A percentile compares a stretch with the other conserved stretches of the same genome.
phyloP scores from a whole-genome alignment of 2,797 vertebrate species.

The Eurystomus glaucurus region DNA sequence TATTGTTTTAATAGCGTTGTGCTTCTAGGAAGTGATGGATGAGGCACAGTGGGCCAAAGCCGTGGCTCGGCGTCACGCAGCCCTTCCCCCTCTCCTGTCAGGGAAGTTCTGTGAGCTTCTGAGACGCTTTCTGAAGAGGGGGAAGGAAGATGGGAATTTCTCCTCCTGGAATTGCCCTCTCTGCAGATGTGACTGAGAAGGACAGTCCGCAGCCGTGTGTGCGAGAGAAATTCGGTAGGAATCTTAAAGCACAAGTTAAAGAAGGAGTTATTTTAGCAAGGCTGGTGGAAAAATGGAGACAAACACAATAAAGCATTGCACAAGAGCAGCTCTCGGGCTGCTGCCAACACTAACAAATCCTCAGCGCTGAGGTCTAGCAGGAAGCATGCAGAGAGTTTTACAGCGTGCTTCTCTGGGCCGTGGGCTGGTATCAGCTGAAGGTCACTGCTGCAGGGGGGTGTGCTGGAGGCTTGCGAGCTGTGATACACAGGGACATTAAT shows the following conservation, averaged over 20 bases:
- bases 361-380: neutral
- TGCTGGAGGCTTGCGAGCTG: neutral
- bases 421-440: neutral
- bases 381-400: neutral
- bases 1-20: conserved; percentile 21
- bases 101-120: neutral
- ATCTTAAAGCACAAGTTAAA: neutral
- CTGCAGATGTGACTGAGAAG: neutral
- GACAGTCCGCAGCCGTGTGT: fast-evolving
- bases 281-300: conserved; percentile 48
- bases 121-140: neutral
- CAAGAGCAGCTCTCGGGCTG: neutral
- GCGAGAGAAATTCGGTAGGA: fast-evolving
- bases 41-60: neutral
- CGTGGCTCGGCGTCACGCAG: fast-evolving
- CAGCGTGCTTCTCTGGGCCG: neutral
- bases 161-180: neutral
- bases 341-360: conserved; percentile 36
- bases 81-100: neutral
- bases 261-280: conserved; percentile 11
- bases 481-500: neutral
- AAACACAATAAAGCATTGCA: conserved; percentile 37
- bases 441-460: neutral
- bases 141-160: neutral
- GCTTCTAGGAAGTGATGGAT: conserved; percentile 64